Evolutionary conservation across 2,797 vertebrate species (phyloP), one percentile per base, ranked within the genome.

Genomic region (Parauchenoglanis punctatus): DNA sequence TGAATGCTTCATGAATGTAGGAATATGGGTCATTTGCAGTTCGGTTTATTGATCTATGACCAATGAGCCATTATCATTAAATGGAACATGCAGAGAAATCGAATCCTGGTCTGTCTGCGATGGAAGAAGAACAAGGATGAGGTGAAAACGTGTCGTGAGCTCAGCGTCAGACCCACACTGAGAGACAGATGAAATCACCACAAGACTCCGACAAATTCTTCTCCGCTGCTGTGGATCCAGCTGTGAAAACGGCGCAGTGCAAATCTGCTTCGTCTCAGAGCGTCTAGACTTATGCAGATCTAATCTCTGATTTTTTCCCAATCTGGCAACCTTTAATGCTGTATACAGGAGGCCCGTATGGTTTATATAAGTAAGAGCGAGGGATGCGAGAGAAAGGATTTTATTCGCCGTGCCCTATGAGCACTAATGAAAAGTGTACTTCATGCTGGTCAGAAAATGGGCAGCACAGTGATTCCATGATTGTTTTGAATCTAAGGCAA

Each of bases 111-210:
- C 70, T 46, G 1, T 63, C 31, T 46, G 61, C 59, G 81, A 49
- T 46, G 31, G 56, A 25, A 25, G 56, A 61, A 61, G 31, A 61
- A 5, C 49, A 25, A 11, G 52, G 73, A 59, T 61, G 58, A 67
- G 59, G 63, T 87, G 52, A 70, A 84, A 31, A 46, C 31, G 7
- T 87, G 81, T 35, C 5, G 4, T 58, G 61, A 35, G 44, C 8
- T 8, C 63, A 25, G 63, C 13, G 46, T 68, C 59, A 78, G 63
- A 49, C 61, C 13, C 86, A 84, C 61, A 78, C 82, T 58, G 86
- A 87, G 81, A 84, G 82, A 68, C 61, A 78, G 81, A 84, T 78
- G 73, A 87, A 87, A 61, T 78, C 61, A 15, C 56, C 31, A 25
- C 78, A 61, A 81, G 78, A 15, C 56, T 44, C 35, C 0, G 61